Base-by-base conservation (phyloP, 2,113 vertebrate genomes). In the Gymnocephalus cernua region DNA sequence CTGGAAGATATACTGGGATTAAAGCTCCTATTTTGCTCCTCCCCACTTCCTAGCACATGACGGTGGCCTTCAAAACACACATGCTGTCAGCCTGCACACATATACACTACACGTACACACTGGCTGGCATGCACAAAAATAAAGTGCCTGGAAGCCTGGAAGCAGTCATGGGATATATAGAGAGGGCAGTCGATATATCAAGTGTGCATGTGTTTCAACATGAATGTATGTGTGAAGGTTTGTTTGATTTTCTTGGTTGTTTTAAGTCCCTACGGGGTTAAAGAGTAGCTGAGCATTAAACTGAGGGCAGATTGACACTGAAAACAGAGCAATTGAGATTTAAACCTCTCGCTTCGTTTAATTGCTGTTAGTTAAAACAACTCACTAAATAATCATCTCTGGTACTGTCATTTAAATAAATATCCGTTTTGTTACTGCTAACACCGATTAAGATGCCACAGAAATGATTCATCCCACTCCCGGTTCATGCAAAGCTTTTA, bases 61-160 rank as follows among this genome's bases (percentile, higher is more conserved):
- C 80, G 68, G 54, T 85, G 87, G 88, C 87, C 87, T 88, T 88
- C 85, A 78, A 63, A 86, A 83, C 83, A 85, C 57, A 67, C 53
- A 27, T 2, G 38, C 74, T 74, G 79, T 77, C 85, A 78, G 35
- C 69, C 61, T 54, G 67, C 74, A 61, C 54, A 61, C 0, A 44
- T 14, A 25, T 16, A 21, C 48, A 32, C 12, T 10, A 11, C 27
- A 73, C 69, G 23, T 45, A 74, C 38, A 67, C 61, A 78, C 29
- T 23, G 12, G 9, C 0, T 3, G 25, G 3, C 15, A 44, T 16
- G 29, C 32, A 79, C 48, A 23, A 11, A 64, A 63, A 71, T 41
- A n/a, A 69, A 69, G 25, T 53, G 21, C 57, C 8, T 18, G 47
- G 56, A 68, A 45, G 21, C 57, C 8, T 21, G 47, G 56, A 68